Evolutionary conservation across 2,113 vertebrate genomes (phyloP), one percentile per base, ranked within the genome.

Genomic region (Erinaceus europaeus): DNA sequence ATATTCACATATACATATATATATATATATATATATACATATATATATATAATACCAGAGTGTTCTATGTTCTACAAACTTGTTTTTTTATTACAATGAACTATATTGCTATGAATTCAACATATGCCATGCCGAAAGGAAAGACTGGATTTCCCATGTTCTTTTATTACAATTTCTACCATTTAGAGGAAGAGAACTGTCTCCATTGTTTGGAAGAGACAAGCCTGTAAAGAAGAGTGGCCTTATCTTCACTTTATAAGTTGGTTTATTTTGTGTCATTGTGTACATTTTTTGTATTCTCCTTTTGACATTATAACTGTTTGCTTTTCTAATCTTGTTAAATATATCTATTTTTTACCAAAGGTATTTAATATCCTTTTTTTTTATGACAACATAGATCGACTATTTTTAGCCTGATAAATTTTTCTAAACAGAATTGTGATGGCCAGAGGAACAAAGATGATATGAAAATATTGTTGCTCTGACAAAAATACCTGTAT

Each of bases 321-420:
- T 97, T 97, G 94, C 96, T 96, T 98, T 97, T 97, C 97, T 97
- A 97, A 97, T 97, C 97, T 96, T 98, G 97, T 98, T 97, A 97
- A 98, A 97, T 97, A 96, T 97, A 98, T 98, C 97, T 97, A 97
- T 98, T 97, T n/a, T 98, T 97, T 98, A 97, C 97, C 97, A 98
- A 98, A 98, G 97, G 98, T 98, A 99, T 98, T 99, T 97, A 98
- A 97, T 97, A 97, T 96, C 95, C 97, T 95, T 97, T 97, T 88
- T 48, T 96, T 97, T 96, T 96, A 97, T 96, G 97, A 95, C 94
- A 97, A 90, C 64, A 90, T 97, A 97, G 96, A 97, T 95, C 88
- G 95, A 97, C 71, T 97, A 96, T 97, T 96, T 97, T 97, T 98
- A 97, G 96, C 93, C 95, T 97, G 96, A 67, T 95, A 96, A 97